Base-by-base conservation (phyloP, 1,140 invertebrate species). In the Akabosia matsudoensis region DNA sequence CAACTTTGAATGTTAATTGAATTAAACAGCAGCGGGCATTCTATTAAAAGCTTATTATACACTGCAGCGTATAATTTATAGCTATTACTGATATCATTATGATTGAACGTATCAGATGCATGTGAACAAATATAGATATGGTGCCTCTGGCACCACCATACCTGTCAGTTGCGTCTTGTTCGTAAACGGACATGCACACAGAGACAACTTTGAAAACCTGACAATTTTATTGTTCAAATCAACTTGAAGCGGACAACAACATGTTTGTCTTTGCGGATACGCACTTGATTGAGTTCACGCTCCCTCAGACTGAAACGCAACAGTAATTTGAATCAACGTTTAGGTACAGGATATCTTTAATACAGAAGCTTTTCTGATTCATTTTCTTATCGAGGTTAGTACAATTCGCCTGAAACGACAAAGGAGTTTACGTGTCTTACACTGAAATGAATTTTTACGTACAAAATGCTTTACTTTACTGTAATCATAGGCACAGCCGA, bases 71-170 rank as follows among this genome's bases (percentile, higher is more conserved):
- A 56, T 22, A 56, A 3, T 45, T 45, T 10, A 10, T 45, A 45
- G 7, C 18, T 45, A 10, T 45, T 45, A 45, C 22, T 56, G 54
- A 56, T n/a, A 56, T 56, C 14, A 56, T 45, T n/a, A 56, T 56
- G 24, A n/a, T 7, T 24, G 22, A 3, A 22, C 7, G 54, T 56
- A 56, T 56, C 37, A 45, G 37, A 56, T 22, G 4, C 24, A 67
- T 30, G 61, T 67, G 7, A 67, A 67, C 31, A 67, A 67, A 67
- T 30, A 16, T 10, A 13, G 61, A 67, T 31, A 30, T 30, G n/a
- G 10, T 56, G 54, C 61, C 61, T 28, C 61, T 30, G 61, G 61
- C 61, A 67, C 61, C 61, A 67, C 61, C 61, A 67, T 67, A 16
- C 61, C 61, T 67, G 61, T 67, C 61, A 67, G 13, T 10, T 28